A percentile compares a stretch with the other conserved stretches of the same genome.
phyloP scores from a whole-genome alignment of 2,797 vertebrate genomes.

The Tiaroga cobitis region DNA sequence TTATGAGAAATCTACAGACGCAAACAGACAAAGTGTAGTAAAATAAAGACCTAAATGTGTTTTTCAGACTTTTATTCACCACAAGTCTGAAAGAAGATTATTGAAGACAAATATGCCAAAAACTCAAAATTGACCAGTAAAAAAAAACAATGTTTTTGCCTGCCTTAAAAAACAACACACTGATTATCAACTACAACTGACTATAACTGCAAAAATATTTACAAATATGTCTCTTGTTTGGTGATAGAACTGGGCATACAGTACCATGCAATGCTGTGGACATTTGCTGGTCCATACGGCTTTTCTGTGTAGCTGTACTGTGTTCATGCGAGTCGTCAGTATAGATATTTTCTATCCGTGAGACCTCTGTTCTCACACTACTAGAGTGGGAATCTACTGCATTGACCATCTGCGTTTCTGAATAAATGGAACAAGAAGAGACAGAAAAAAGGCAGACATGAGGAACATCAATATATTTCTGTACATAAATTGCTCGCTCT shows the following conservation, averaged over 20 bases:
- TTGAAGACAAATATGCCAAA: too few species aligned
- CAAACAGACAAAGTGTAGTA: too few species aligned
- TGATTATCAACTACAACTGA: not conserved
- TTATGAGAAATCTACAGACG: too few species aligned
- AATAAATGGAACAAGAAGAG: not conserved
- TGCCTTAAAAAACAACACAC: not conserved
- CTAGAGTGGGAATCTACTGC: slow-evolving; percentile 38
- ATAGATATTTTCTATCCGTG: slow-evolving; percentile 60
- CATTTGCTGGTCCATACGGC: slow-evolving; percentile 89
- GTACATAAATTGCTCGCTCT: not conserved
- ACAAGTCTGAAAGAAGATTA: too few species aligned
- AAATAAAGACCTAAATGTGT: too few species aligned
- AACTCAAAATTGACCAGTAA: too few species aligned
- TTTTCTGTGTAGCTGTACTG: slow-evolving; percentile 77
- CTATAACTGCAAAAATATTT: not conserved
- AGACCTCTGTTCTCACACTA: slow-evolving; percentile 21
- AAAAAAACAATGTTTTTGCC: too few species aligned
- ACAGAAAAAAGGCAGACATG: not conserved
- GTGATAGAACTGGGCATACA: slow-evolving; percentile 52
- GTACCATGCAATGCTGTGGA: slow-evolving; percentile 88
- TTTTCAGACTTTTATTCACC: too few species aligned
- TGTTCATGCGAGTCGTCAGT: slow-evolving; percentile 64
- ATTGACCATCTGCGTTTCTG: slow-evolving; percentile 33
- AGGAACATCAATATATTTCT: not conserved
- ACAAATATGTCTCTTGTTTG: not conserved